Conservation (phyloP, 2,888 invertebrate species). For the Tigriopus californicus region DNA sequence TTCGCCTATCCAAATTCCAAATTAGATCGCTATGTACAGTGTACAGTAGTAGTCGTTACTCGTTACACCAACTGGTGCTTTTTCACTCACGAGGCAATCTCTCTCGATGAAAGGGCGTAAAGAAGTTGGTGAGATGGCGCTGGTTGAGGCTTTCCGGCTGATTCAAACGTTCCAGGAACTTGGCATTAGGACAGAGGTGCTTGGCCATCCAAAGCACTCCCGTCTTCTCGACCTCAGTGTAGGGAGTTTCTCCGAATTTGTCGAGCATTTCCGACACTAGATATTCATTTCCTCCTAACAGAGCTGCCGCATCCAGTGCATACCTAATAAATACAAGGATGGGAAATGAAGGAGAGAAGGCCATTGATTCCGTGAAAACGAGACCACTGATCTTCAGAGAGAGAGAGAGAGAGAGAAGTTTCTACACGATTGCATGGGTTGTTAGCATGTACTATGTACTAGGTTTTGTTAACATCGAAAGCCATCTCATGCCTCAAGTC, state of each 20-base stretch:
- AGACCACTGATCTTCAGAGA: no score
- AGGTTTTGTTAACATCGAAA: no score
- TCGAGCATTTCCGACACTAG: slow-evolving; percentile 1
- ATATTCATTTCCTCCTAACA: slow-evolving; percentile 7
- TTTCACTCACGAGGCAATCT: neutral
- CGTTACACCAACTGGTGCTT: neutral
- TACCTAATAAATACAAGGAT: neutral
- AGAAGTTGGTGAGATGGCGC: slow-evolving; percentile 1
- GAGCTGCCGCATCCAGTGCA: slow-evolving; percentile 2
- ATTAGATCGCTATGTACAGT: no score
- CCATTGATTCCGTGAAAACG: no score
- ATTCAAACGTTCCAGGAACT: neutral
- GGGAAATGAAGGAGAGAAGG: no score
- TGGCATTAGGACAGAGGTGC: neutral
- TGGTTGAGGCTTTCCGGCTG: neutral
- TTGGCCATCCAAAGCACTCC: neutral
- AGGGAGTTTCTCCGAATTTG: neutral
- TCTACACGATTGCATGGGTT: no score
- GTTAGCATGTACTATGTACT: no score
- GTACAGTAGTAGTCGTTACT: no score
- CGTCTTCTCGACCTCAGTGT: neutral
- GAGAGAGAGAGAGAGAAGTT: no score
- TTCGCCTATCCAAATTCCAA: no score
- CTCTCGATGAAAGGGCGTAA: neutral
- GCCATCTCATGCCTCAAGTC: no score